phyloP scores from a whole-genome alignment of 2,888 invertebrate species.

The Ichneumon xanthorius region DNA sequence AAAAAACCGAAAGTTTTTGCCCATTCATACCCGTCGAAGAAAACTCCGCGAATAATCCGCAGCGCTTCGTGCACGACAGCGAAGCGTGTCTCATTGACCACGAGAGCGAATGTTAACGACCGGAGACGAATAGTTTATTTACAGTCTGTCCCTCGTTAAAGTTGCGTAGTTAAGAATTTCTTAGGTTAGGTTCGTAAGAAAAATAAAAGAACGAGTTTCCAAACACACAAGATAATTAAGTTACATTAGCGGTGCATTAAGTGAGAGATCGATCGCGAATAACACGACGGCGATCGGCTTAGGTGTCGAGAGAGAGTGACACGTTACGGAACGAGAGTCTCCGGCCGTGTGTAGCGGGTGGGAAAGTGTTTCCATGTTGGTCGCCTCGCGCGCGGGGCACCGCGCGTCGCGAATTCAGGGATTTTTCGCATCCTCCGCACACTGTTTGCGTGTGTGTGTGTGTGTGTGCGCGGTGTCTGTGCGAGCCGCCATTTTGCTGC shows the following conservation, averaged over 20 bases:
- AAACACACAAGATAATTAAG: slow-evolving; percentile 1
- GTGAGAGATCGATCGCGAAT: too few species aligned
- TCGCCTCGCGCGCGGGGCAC: slow-evolving; percentile 58
- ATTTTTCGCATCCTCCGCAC: slow-evolving; percentile 69
- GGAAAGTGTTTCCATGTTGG: slow-evolving; percentile 56
- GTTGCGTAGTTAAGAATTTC: not conserved
- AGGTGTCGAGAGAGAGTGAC: not conserved
- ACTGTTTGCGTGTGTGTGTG: slow-evolving; percentile 70
- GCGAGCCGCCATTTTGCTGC: slow-evolving; percentile 81
- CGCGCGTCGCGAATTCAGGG: slow-evolving; percentile 71
- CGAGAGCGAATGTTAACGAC: slow-evolving; percentile 17
- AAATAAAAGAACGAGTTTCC: not conserved
- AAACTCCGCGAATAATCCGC: not conserved
- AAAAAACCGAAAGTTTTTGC: slow-evolving; percentile 1
- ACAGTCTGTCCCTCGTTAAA: not conserved
- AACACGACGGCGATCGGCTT: not conserved
- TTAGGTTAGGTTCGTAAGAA: slow-evolving; percentile 20
- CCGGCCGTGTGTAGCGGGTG: slow-evolving; percentile 26
- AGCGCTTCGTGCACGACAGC: slow-evolving; percentile 10
- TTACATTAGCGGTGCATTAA: not conserved
- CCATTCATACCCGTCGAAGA: not conserved
- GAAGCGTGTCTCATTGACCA: slow-evolving; percentile 15
- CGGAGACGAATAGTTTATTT: slow-evolving; percentile 17
- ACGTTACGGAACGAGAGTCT: slow-evolving; percentile 20
- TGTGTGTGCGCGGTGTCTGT: slow-evolving; percentile 59